Evolutionary conservation across 1,140 invertebrate species (phyloP).

Genomic region (Brachionus calyciflorus): DNA sequence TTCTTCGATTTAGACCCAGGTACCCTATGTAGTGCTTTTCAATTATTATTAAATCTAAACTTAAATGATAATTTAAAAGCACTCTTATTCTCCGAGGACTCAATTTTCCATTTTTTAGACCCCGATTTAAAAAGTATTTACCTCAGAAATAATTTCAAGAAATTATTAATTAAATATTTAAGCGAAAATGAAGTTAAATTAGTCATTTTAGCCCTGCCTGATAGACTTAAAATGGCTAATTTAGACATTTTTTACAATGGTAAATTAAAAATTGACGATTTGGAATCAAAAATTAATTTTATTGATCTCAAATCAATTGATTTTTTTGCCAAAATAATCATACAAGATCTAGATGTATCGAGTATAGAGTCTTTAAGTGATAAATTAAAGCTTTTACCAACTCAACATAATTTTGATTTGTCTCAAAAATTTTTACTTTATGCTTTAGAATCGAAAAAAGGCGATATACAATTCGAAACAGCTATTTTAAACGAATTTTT

Average conservation of each 20-base stretch:
- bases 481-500: constrained; percentile 6
- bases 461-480: too few species aligned
- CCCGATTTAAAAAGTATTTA: not conserved
- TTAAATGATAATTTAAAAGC: not conserved
- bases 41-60: not conserved
- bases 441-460: not conserved
- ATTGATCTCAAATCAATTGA: too few species aligned
- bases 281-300: too few species aligned
- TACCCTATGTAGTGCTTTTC: too few species aligned
- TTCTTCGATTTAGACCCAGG: too few species aligned
- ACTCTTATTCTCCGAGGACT: not conserved
- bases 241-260: not conserved
- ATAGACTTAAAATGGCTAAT: not conserved
- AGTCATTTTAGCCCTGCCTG: not conserved
- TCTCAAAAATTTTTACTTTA: not conserved
- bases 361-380: too few species aligned
- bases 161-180: not conserved
- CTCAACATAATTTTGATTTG: not conserved
- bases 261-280: too few species aligned
- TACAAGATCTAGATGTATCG: too few species aligned
- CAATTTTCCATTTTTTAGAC: not conserved
- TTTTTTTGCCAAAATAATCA: too few species aligned
- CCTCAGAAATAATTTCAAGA: not conserved
- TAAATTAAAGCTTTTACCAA: too few species aligned
- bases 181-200: not conserved